These are phyloP conservation scores for Lepidotrigona ventralis DNA, from an alignment of 1,140 invertebrate genomes.

Conservation along the genomic window DNA sequence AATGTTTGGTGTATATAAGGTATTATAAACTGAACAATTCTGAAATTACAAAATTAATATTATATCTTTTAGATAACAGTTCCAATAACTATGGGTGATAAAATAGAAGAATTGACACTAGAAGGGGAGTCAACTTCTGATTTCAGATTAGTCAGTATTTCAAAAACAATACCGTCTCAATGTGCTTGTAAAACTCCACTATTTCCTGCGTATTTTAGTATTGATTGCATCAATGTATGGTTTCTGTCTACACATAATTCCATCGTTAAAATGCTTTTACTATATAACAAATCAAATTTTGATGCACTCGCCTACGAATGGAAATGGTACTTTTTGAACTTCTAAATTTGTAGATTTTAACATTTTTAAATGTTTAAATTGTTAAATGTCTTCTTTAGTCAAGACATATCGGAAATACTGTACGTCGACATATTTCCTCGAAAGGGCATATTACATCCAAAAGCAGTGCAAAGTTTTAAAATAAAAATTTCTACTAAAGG, in stretches of 20 bases:
- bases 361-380: not conserved
- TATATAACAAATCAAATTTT: slow-evolving; percentile 64
- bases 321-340: slow-evolving; percentile 60
- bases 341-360: not conserved
- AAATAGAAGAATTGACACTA: slow-evolving; percentile 52
- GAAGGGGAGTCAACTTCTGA: slow-evolving; percentile 54
- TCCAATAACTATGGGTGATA: slow-evolving; percentile 58
- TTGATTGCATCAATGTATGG: slow-evolving; percentile 54
- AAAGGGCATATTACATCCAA: slow-evolving; percentile 66
- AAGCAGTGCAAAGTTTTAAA: slow-evolving; percentile 61
- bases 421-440: slow-evolving; percentile 59
- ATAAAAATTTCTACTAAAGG: slow-evolving; percentile 51
- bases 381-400: slow-evolving; percentile 45
- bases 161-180: slow-evolving; percentile 17
- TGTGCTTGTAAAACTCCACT: slow-evolving; percentile 28
- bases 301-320: slow-evolving; percentile 68
- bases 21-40: slow-evolving; percentile 36
- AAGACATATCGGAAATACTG: slow-evolving; percentile 54
- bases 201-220: slow-evolving; percentile 67
- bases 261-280: slow-evolving; percentile 62
- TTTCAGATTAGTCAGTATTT: not conserved
- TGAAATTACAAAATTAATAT: slow-evolving; percentile 7
- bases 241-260: slow-evolving; percentile 40
- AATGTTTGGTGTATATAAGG: slow-evolving; percentile 60
- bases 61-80: slow-evolving; percentile 53